Base-by-base conservation (phyloP, 2,888 invertebrate genomes). In the Sarcophaga caerulescens region DNA sequence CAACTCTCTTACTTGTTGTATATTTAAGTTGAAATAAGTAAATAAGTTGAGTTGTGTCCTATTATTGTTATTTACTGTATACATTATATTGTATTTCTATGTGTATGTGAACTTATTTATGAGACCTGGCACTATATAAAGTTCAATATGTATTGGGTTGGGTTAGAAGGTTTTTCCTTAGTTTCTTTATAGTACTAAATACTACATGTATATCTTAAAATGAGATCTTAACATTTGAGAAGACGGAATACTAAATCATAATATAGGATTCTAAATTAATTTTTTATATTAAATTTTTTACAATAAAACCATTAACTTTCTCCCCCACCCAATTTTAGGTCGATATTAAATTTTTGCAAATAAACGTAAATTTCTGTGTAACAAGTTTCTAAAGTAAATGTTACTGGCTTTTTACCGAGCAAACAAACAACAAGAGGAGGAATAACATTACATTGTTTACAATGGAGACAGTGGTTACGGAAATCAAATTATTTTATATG, bases 371-470 rank as follows among this genome's bases (percentile, higher is more conserved):
- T 69, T 35, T 35, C 8, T 68, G 35, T 60, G 68, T 75, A 81
- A 76, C 69, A 69, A 76, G 69, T 65, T 75, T 45, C 66, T 35
- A 47, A 25, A 74, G 73, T 52, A 68, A 14, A 8, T 75, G 69
- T 69, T 57, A 62, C n/a, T 65, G 45, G 71, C 35, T 74, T 60
- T 68, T 5, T 62, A 60, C 21, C 60, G 21, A 6, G 21, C 21
- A 52, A 35, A 35, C 35, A 10, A 81, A 63, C 21, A 63, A 81
- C 62, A 69, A 10, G 11, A 84, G 45, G n/a, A 70, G 59, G 35
- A 35, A 35, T 35, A 35, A 63, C 52, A 78, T 44, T 73, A 66
- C 52, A 60, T 65, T 69, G 74, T 85, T 81, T 66, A 8, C 17
- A 62, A 25, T 23, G 0, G 12, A 12, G 2, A 81, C 68, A 81